phyloP scores from a whole-genome alignment of 2,888 invertebrate genomes.

The Ectropis crepuscularia region DNA sequence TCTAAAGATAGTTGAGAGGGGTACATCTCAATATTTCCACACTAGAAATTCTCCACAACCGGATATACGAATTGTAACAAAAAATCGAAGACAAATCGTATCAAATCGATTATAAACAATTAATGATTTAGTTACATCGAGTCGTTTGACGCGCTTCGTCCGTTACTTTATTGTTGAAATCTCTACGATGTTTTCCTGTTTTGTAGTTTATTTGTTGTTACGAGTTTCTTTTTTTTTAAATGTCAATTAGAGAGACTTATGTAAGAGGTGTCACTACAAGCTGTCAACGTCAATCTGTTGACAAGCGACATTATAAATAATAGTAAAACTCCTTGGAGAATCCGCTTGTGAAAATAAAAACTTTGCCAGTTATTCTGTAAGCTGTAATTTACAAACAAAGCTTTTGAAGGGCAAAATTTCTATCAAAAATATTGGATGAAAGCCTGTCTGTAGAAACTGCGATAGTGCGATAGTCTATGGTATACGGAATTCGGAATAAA shows the following conservation, averaged over 20 bases:
- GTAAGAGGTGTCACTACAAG: no score
- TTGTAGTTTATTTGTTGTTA: neutral
- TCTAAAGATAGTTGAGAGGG: no score
- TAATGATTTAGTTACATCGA: slow-evolving; percentile 55
- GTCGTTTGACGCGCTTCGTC: slow-evolving; percentile 46
- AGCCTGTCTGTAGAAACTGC: neutral
- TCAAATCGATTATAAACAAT: slow-evolving; percentile 67
- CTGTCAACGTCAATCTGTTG: no score
- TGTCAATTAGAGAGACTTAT: neutral
- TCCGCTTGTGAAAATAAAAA: no score
- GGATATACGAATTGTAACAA: slow-evolving; percentile 54
- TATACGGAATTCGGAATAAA: no score
- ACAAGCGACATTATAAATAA: no score
- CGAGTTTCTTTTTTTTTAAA: neutral
- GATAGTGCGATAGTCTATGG: no score
- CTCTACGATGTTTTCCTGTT: slow-evolving; percentile 27
- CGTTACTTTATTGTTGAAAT: slow-evolving; percentile 44
- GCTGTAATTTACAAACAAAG: no score
- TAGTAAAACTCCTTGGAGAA: no score
- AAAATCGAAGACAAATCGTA: slow-evolving; percentile 59
- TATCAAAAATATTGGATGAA: no score
- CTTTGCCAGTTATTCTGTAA: no score
- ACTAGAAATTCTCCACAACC: slow-evolving; percentile 42
- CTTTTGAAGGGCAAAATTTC: no score
- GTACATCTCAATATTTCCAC: neutral